Base-by-base conservation (phyloP, 2,888 invertebrate species). In the Drosophila nigritarsus region DNA sequence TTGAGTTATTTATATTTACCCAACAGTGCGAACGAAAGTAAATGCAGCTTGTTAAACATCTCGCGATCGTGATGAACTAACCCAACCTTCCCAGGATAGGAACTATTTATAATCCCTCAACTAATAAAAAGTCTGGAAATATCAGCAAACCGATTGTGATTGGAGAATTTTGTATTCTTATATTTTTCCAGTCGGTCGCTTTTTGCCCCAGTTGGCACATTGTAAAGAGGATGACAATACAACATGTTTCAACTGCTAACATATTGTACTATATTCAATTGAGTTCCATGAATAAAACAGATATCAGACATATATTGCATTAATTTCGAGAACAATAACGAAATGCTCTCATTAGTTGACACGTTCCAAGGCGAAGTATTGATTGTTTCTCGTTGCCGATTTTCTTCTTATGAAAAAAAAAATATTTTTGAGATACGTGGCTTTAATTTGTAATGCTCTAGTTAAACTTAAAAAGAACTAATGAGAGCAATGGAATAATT, bases 321-420 rank as follows among this genome's bases (percentile, higher is more conserved):
- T n/a, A n/a, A n/a, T n/a, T n/a, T n/a, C n/a, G n/a, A n/a, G n/a
- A n/a, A n/a, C n/a, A n/a, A n/a, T n/a, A n/a, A n/a, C n/a, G n/a
- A n/a, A n/a, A n/a, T n/a, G n/a, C n/a, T n/a, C n/a, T n/a, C n/a
- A n/a, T n/a, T n/a, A n/a, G n/a, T 2, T 27, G 27, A 0, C 29
- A 49, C 8, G 8, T 38, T 38, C 20, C 18, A 38, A 18, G 9
- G 15, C 8, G 7, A 38, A 18, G 8, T 30, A 30, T 30, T 30
- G 7, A 30, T 30, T 30, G 64, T 80, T 85, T 7, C 8, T 30
- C 61, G 67, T 30, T 51, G 51, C 60, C 49, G 63, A 67, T 56
- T 67, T 73, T 53, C 54, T 42, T 36, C 38, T 54, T 51, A 36
- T 20, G 3, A 3, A n/a, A 38, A 38, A 18, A 38, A 18, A 15